Evolutionary conservation across 2,888 invertebrate genomes (phyloP).

Genomic region (Andrena minutula): DNA sequence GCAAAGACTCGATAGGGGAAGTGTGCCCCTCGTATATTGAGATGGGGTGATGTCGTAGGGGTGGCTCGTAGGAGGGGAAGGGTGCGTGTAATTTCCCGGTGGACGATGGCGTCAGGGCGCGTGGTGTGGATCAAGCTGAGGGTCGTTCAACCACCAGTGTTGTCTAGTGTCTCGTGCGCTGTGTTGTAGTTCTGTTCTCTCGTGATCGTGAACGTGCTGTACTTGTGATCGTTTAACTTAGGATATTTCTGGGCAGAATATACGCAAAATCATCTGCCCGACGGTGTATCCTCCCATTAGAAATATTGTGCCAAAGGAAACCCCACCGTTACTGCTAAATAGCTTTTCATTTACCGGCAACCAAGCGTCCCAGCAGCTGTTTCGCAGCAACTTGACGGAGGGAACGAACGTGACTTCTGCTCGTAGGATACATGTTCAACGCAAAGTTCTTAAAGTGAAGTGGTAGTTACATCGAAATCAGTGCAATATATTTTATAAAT

Average conservation of each 20-base stretch:
- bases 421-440: not conserved
- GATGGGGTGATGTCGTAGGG: constrained; percentile 76
- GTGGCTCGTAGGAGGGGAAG: constrained; percentile 67
- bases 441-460: not conserved
- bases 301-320: constrained; percentile 1
- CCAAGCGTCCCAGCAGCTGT: not conserved
- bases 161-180: constrained; percentile 82
- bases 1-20: constrained; percentile 71
- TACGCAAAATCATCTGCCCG: constrained; percentile 6
- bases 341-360: not conserved
- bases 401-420: not conserved
- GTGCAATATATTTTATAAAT: constrained; percentile 14
- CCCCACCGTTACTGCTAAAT: not conserved
- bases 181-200: constrained; percentile 79
- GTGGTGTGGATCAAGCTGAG: constrained; percentile 77
- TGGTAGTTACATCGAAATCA: not conserved
- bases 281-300: not conserved
- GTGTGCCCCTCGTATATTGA: constrained; percentile 74
- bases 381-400: not conserved
- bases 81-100: constrained; percentile 81
- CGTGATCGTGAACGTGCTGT: constrained; percentile 80
- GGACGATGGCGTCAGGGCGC: constrained; percentile 80
- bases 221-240: constrained; percentile 80
- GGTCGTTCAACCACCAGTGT: constrained; percentile 83
- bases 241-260: constrained; percentile 53